Conservation (phyloP, 2,888 invertebrate species). For the Lysandra coridon region DNA sequence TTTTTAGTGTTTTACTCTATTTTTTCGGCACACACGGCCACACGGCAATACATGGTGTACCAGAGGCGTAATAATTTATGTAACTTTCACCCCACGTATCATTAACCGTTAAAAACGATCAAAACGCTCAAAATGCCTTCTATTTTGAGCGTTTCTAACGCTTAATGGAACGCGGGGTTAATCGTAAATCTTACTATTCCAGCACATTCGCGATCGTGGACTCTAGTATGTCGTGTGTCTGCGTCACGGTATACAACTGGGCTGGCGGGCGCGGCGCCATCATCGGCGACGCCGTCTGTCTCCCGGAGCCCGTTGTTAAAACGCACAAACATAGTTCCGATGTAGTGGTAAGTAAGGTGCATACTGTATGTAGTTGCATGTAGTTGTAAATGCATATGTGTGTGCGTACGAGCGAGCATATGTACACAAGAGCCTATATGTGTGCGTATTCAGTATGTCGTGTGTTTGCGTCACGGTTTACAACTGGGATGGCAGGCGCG, state of each 20-base stretch:
- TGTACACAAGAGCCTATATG: too few relatives aligned
- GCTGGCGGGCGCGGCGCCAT: constrained; percentile 90
- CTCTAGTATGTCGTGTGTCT: constrained; percentile 84
- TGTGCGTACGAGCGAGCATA: too few relatives aligned
- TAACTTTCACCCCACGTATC: too few relatives aligned
- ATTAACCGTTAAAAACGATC: too few relatives aligned
- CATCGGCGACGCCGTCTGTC: constrained; percentile 90
- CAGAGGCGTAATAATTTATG: background rate
- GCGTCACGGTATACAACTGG: constrained; percentile 92
- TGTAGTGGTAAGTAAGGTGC: constrained; percentile 45
- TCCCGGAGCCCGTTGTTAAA: constrained; percentile 87
- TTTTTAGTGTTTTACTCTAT: too few relatives aligned
- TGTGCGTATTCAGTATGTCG: constrained; percentile 65
- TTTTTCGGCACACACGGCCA: too few relatives aligned
- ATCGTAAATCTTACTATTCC: constrained; percentile 47
- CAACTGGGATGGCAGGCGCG: constrained; percentile 90
- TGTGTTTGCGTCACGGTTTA: constrained; percentile 90
- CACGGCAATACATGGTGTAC: too few relatives aligned
- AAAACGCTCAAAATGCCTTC: too few relatives aligned
- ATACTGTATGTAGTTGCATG: too few relatives aligned
- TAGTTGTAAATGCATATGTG: too few relatives aligned
- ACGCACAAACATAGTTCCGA: constrained; percentile 37
- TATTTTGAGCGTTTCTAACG: too few relatives aligned
- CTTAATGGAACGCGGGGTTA: background rate
- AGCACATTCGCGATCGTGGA: constrained; percentile 92